phyloP scores from a whole-genome alignment of 2,797 vertebrate genomes.

The Momotus momota region DNA sequence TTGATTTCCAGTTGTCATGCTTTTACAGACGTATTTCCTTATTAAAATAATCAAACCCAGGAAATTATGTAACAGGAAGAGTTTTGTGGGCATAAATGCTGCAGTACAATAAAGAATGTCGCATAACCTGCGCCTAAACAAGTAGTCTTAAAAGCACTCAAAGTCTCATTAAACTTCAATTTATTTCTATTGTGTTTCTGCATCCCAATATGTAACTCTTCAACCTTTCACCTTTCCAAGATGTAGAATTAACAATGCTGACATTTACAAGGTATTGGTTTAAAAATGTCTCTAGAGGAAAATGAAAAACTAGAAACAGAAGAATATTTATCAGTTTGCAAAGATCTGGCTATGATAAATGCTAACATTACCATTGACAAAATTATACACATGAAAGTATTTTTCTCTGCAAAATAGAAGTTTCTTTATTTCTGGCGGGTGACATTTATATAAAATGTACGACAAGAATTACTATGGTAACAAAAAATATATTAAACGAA shows the following conservation, averaged over 20 bases:
- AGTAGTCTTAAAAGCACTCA: neutral
- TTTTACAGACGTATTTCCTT: neutral
- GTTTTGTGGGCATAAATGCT: neutral
- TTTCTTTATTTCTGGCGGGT: conserved; percentile 11
- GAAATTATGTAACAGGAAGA: neutral
- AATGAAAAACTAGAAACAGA: conserved; percentile 1
- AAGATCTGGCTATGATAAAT: conserved; percentile 34
- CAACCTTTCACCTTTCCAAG: conserved; percentile 34
- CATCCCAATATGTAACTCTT: neutral
- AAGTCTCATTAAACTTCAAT: neutral
- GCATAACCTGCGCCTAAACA: neutral
- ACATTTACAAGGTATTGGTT: conserved; percentile 34
- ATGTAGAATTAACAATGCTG: conserved; percentile 46
- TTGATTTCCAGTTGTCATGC: neutral
- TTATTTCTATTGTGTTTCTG: neutral
- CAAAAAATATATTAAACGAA: neutral
- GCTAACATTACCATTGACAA: neutral
- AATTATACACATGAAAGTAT: conserved; percentile 38
- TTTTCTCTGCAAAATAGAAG: conserved; percentile 9
- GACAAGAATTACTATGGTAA: conserved; percentile 14
- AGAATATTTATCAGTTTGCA: conserved; percentile 12
- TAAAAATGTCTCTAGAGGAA: conserved; percentile 32
- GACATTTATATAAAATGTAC: neutral
- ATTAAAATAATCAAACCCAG: neutral
- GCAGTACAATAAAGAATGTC: neutral